phyloP scores from a whole-genome alignment of 2,888 invertebrate species.

The Synanthedon andrenaeformis region DNA sequence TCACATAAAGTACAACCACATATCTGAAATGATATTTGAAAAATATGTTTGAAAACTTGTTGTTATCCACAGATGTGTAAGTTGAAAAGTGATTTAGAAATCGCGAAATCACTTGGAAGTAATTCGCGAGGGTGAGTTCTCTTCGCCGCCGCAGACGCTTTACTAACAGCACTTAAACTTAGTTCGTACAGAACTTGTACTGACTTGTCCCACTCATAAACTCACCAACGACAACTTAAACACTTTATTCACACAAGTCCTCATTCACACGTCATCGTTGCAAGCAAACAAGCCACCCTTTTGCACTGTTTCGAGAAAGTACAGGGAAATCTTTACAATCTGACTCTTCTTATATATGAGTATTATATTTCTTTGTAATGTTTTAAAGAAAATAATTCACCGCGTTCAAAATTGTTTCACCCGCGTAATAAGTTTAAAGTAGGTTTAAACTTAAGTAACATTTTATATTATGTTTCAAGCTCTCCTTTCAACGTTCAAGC shows the following conservation, averaged over 20 bases:
- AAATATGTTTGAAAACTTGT: background rate
- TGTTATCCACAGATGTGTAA: slow-evolving; percentile 24
- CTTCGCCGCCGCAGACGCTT: slow-evolving; percentile 44
- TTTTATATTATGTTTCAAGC: too few species aligned
- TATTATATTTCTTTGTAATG: too few species aligned
- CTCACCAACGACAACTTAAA: slow-evolving; percentile 46
- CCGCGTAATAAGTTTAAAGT: too few species aligned
- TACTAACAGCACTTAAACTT: slow-evolving; percentile 47
- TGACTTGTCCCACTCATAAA: slow-evolving; percentile 42
- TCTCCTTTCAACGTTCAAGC: too few species aligned
- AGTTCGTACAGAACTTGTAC: slow-evolving; percentile 40
- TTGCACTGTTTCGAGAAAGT: background rate
- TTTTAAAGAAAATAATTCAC: too few species aligned
- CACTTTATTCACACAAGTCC: slow-evolving; percentile 33
- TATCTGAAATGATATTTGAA: too few species aligned
- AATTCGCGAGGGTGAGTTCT: slow-evolving; percentile 42
- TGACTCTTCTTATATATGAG: too few species aligned
- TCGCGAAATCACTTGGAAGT: slow-evolving; percentile 56
- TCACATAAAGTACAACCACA: too few species aligned
- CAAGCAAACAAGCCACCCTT: slow-evolving; percentile 1
- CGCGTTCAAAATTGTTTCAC: too few species aligned
- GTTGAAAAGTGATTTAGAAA: slow-evolving; percentile 45
- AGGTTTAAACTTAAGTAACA: too few species aligned
- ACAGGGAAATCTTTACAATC: too few species aligned
- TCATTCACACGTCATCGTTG: slow-evolving; percentile 21